Evolutionary conservation across 1,140 invertebrate genomes (phyloP).

Genomic region (Periplaneta americana): DNA sequence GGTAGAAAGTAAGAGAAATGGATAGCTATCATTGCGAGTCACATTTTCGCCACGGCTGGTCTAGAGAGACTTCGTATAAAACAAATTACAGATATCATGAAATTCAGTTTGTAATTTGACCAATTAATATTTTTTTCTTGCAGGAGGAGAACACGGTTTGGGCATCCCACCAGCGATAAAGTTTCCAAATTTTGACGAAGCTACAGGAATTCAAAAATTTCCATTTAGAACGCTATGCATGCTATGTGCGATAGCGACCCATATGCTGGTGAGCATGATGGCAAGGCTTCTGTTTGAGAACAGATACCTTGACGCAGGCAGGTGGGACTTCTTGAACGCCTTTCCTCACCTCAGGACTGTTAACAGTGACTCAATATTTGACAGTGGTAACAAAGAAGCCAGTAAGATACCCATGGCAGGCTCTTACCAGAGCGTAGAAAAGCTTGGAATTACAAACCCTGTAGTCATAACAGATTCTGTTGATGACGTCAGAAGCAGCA

Average conservation of each 20-base stretch:
- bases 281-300: conserved; percentile 48
- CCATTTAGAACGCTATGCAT: conserved; percentile 53
- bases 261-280: conserved; percentile 48
- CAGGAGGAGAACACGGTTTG: conserved; percentile 57
- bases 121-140: too few relatives aligned
- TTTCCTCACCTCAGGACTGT: conserved; percentile 40
- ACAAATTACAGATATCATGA: too few relatives aligned
- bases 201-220: conserved; percentile 47
- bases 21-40: too few relatives aligned
- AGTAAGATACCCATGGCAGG: not conserved
- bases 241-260: conserved; percentile 53
- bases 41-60: too few relatives aligned
- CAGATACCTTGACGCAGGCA: conserved; percentile 46
- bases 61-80: too few relatives aligned
- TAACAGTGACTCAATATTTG: not conserved
- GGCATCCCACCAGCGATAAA: conserved; percentile 54
- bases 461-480: not conserved
- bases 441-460: not conserved
- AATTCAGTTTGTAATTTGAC: too few relatives aligned
- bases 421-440: not conserved
- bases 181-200: conserved; percentile 55
- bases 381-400: not conserved
- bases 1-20: too few relatives aligned
- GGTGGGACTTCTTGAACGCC: conserved; percentile 47
- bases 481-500: not conserved